Evolutionary conservation across 1,140 invertebrate genomes (phyloP).

Genomic region (Temnothorax longispinosus): DNA sequence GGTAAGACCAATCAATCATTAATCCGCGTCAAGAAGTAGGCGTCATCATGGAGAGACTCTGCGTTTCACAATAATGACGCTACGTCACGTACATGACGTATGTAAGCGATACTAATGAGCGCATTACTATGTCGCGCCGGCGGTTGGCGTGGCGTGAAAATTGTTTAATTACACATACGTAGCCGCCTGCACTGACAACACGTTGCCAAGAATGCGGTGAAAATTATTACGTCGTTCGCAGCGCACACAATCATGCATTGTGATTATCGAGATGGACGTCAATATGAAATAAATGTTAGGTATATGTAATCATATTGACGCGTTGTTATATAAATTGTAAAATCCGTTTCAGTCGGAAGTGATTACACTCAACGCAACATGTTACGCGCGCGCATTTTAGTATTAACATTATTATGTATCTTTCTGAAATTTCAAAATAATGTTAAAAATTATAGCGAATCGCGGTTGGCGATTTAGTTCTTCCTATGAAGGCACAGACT

Average conservation of each 20-base stretch:
- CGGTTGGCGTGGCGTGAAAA: slow-evolving; percentile 23
- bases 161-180: slow-evolving; percentile 51
- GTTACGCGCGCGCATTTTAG: not conserved
- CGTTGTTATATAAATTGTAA: not conserved
- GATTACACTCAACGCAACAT: not conserved
- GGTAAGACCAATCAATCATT: slow-evolving; percentile 10
- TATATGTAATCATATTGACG: not conserved
- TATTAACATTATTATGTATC: not conserved
- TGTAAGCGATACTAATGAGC: slow-evolving; percentile 55
- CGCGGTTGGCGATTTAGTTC: not conserved
- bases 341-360: not conserved
- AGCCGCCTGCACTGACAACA: not conserved
- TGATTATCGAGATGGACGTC: not conserved
- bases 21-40: slow-evolving; percentile 30
- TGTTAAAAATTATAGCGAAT: not conserved
- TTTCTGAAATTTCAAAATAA: not conserved
- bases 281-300: not conserved
- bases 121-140: not conserved
- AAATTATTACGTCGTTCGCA: slow-evolving; percentile 11
- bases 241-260: not conserved
- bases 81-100: slow-evolving; percentile 47
- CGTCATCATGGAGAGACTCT: slow-evolving; percentile 8
- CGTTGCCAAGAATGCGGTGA: slow-evolving; percentile 31
- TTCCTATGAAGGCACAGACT: not conserved
- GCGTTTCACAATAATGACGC: slow-evolving; percentile 17